phyloP scores from a whole-genome alignment of 2,797 vertebrate genomes.

The Manis crassicaudata region DNA sequence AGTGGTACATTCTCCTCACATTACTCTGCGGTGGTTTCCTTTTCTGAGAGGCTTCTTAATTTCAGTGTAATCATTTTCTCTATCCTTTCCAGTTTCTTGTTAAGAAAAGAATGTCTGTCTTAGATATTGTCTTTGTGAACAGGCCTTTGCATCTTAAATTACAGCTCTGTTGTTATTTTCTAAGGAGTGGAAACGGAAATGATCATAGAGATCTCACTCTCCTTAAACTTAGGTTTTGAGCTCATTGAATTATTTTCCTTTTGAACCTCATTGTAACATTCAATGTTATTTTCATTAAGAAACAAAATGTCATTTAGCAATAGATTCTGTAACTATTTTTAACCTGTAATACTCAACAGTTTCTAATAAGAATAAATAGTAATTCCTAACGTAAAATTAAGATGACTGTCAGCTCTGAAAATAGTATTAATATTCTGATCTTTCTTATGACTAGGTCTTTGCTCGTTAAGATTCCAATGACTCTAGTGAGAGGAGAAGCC shows the following conservation, averaged over 20 bases:
- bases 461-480: neutral
- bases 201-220: neutral
- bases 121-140: neutral
- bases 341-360: neutral
- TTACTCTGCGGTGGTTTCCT: conserved; percentile 31
- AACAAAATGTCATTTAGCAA: neutral
- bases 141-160: neutral
- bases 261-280: neutral
- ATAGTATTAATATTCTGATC: neutral
- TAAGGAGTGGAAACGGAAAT: neutral
- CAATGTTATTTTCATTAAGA: neutral
- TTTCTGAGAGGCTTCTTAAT: conserved; percentile 11
- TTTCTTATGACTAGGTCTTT: neutral
- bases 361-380: conserved; percentile 21
- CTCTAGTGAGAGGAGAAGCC: neutral
- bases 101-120: conserved; percentile 31
- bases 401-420: neutral
- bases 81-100: neutral
- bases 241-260: conserved; percentile 16
- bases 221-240: neutral
- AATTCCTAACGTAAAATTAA: neutral
- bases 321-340: neutral
- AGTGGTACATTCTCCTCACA: neutral
- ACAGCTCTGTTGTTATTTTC: neutral
- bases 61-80: conserved; percentile 38